Conservation (phyloP, 2,888 invertebrate species). For the Anoplius nigerrimus region DNA sequence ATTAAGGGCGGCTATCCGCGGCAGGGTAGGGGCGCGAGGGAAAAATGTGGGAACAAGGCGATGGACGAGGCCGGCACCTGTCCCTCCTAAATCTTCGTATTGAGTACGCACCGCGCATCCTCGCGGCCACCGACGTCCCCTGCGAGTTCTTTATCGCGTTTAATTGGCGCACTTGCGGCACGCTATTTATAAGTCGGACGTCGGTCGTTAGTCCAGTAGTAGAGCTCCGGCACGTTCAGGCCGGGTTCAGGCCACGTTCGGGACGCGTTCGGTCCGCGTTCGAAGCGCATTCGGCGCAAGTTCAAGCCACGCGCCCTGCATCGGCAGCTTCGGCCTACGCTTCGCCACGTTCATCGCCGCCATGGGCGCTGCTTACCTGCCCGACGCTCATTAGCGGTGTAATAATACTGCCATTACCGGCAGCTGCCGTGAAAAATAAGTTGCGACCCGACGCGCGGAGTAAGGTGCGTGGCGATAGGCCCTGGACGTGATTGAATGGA, state of each 20-base stretch:
- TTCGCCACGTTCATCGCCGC: background rate
- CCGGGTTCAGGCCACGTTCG: no score
- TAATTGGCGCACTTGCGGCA: conserved; percentile 34
- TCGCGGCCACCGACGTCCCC: conserved; percentile 14
- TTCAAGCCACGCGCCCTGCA: conserved; percentile 34
- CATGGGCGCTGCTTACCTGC: background rate
- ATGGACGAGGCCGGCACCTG: conserved; percentile 60
- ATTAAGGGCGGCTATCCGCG: no score
- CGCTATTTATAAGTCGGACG: conserved; percentile 65
- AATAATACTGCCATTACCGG: no score
- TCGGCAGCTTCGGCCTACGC: background rate
- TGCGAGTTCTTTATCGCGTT: conserved; percentile 21
- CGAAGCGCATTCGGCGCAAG: no score
- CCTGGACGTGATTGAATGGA: no score
- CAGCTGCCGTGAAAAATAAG: no score
- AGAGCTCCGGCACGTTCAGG: conserved; percentile 31
- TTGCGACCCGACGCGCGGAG: no score
- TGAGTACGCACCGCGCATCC: conserved; percentile 45
- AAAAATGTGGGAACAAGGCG: conserved; percentile 14
- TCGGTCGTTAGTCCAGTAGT: conserved; percentile 67
- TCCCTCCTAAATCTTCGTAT: conserved; percentile 68
- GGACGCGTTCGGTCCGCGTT: no score
- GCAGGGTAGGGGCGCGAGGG: background rate
- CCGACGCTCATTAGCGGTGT: background rate
- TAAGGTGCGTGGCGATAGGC: no score